A percentile compares a stretch with the other conserved stretches of the same genome.
Evolutionary conservation across 2,888 invertebrate species (phyloP).

Genomic region (Eupithecia subumbrata): DNA sequence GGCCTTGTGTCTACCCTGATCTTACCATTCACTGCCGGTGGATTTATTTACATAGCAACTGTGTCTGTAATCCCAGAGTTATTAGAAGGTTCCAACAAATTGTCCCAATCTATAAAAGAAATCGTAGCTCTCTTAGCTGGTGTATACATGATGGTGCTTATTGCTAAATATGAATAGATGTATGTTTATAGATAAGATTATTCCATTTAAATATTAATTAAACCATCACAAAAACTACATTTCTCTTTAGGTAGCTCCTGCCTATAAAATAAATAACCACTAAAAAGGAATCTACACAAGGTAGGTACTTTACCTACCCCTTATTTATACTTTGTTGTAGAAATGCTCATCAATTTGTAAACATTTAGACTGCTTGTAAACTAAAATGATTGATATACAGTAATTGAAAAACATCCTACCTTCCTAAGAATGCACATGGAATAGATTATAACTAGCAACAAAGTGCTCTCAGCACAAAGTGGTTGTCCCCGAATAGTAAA

Average conservation of each 20-base stretch:
- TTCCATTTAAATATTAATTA: slow-evolving; percentile 32
- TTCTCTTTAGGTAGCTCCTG: not conserved
- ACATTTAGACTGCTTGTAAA: not conserved
- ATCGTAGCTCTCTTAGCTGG: slow-evolving; percentile 94
- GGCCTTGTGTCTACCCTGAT: slow-evolving; percentile 93
- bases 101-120: slow-evolving; percentile 96
- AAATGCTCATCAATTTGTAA: not conserved
- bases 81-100: slow-evolving; percentile 92
- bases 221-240: slow-evolving; percentile 49
- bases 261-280: not conserved
- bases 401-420: not conserved
- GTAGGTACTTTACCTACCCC: not conserved
- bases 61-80: slow-evolving; percentile 99
- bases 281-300: not conserved
- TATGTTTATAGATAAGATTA: slow-evolving; percentile 8
- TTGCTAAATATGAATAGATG: slow-evolving; percentile 87
- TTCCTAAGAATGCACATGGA: not conserved
- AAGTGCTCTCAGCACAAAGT: slow-evolving; percentile 11
- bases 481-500: slow-evolving; percentile 12
- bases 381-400: not conserved
- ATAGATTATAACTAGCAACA: slow-evolving; percentile 7
- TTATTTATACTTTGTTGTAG: not conserved
- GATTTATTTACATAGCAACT: slow-evolving; percentile 99
- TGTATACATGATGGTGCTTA: slow-evolving; percentile 97
- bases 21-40: slow-evolving; percentile 98